phyloP scores from a whole-genome alignment of 1,140 invertebrate genomes.

The Solenopsis invicta region DNA sequence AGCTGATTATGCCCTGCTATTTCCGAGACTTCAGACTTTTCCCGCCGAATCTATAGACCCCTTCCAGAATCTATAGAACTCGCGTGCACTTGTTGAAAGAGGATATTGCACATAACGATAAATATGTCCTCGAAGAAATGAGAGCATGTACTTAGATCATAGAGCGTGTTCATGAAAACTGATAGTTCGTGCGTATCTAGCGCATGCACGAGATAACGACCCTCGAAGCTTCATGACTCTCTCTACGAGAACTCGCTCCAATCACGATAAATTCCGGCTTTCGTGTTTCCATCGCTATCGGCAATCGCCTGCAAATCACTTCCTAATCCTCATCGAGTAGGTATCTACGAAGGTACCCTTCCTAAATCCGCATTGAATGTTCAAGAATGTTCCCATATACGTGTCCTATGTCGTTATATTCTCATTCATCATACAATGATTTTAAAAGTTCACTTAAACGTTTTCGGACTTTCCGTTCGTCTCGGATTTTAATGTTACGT shows the following conservation, averaged over 20 bases:
- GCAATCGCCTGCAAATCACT: conserved; percentile 81
- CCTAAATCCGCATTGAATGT: conserved; percentile 74
- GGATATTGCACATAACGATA: conserved; percentile 62
- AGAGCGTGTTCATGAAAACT: conserved; percentile 74
- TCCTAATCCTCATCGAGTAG: conserved; percentile 80
- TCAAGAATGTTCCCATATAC: conserved; percentile 54
- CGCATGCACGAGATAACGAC: conserved; percentile 80
- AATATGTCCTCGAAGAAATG: conserved; percentile 58
- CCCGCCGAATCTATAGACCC: neutral
- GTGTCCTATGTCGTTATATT: conserved; percentile 61
- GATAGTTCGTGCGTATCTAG: conserved; percentile 74
- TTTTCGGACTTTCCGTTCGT: neutral
- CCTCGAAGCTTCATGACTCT: conserved; percentile 76
- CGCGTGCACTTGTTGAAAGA: conserved; percentile 43
- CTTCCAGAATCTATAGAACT: neutral
- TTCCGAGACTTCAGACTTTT: neutral
- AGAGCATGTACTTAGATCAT: conserved; percentile 67
- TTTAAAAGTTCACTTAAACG: neutral
- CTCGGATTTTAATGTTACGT: neutral
- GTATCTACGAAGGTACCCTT: conserved; percentile 72
- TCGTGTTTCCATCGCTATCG: conserved; percentile 80
- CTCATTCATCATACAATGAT: neutral
- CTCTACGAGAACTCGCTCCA: conserved; percentile 77
- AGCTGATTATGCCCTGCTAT: neutral
- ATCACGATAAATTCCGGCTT: conserved; percentile 82